Evolutionary conservation across 1,140 invertebrate species (phyloP).

Genomic region (Drosophila neocordata): DNA sequence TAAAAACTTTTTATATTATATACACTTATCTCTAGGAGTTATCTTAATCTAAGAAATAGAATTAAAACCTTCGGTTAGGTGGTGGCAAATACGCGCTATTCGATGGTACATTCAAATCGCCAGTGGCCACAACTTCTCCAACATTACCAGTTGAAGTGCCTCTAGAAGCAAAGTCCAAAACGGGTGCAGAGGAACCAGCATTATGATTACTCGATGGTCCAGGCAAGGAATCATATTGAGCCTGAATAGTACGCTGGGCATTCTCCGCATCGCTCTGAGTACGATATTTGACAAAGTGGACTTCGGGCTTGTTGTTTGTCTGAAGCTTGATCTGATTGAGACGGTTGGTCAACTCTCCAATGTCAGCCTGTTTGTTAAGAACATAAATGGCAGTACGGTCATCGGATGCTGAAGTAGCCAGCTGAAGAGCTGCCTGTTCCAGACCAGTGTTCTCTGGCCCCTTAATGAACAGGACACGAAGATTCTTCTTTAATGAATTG

Average conservation of each 20-base stretch:
- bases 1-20: conserved; percentile 8
- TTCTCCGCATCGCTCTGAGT: conserved; percentile 85
- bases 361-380: conserved; percentile 87
- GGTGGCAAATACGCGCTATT: conserved; percentile 69
- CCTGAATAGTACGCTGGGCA: conserved; percentile 70
- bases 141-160: not conserved
- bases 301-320: conserved; percentile 85
- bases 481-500: conserved; percentile 87
- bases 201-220: conserved; percentile 60
- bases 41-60: conserved; percentile 11
- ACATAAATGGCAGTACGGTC: conserved; percentile 94
- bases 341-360: conserved; percentile 55
- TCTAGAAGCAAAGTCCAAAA: conserved; percentile 64
- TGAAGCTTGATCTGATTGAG: conserved; percentile 57
- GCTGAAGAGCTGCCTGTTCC: conserved; percentile 87
- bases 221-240: conserved; percentile 65
- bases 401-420: conserved; percentile 86
- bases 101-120: conserved; percentile 43
- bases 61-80: conserved; percentile 55
- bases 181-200: conserved; percentile 50
- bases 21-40: conserved; percentile 13
- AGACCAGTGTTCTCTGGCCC: conserved; percentile 85
- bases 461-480: conserved; percentile 94
- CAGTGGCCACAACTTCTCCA: conserved; percentile 9
- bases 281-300: conserved; percentile 89